Evolutionary conservation across 1,140 invertebrate species (phyloP), one percentile per base, ranked within the genome.

Genomic region (Vollenhovia emeryi): DNA sequence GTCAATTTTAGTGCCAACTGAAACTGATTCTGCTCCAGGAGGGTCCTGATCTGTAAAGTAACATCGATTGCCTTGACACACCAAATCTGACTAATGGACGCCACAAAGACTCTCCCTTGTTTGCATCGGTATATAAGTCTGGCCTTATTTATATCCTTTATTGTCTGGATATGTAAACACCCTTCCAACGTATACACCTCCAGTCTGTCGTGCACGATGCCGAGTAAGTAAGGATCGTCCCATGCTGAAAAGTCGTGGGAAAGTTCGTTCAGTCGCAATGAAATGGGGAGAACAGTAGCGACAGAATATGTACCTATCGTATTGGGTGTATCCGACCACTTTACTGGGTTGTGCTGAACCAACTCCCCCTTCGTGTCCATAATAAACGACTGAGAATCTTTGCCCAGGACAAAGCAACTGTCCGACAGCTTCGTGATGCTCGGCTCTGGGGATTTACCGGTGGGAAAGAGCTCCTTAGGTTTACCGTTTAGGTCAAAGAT

Each of bases 1-100:
- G 98, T 98, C 79, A 99, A 95, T 94, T 98, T 97, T 27, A 99
- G 95, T n/a, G 99, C 99, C 52, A 99, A 95, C 94, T 99, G 97
- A 95, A 99, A 99, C 91, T 99, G 97, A 94, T 99, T 99, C 88
- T 97, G 96, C 86, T 97, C 96, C 1, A 99, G 93, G 27, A 99
- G 95, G 83, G 97, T 96, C 90, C 97, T 95, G 15, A 98, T 97
- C 95, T 99, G 98, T 76, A 96, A 96, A 4, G 96, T 96, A 75
- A 98, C 95, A 84, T 98, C 97, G 7, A 98, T 96, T 13, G 96
- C 95, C 66, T 96, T 96, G 30, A 99, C 95, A 91, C 97, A 97
- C 98, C 98, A 99, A 24, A 99, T 96, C 93, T 98, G 96, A 87
- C 97, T 97, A 11, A 96, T 95, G 0, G 98, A 99, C 3, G 98